phyloP scores from a whole-genome alignment of 2,797 vertebrate genomes.

The Cossypha caffra region DNA sequence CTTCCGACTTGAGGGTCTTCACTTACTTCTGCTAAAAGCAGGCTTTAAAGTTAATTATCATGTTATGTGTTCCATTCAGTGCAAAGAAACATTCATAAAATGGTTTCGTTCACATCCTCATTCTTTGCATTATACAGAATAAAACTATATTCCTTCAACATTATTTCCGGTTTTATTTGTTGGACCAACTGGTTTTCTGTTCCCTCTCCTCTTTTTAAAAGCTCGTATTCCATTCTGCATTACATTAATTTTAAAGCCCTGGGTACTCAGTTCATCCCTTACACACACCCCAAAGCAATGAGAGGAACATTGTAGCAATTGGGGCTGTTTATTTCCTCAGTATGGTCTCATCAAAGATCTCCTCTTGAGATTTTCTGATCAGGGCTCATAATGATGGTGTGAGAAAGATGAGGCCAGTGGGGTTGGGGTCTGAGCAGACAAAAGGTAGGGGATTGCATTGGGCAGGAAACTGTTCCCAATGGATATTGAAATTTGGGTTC shows the following conservation, averaged over 20 bases:
- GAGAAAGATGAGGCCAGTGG: not conserved
- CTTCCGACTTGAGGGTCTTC: not conserved
- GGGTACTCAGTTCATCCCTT: not conserved
- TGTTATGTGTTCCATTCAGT: not conserved
- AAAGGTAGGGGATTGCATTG: not conserved
- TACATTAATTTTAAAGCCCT: not conserved
- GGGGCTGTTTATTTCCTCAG: not conserved
- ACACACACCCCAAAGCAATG: not conserved
- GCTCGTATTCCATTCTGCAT: not conserved
- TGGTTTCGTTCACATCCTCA: not conserved
- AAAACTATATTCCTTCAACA: not conserved
- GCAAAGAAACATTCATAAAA: not conserved
- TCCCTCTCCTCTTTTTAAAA: not conserved
- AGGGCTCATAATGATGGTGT: not conserved
- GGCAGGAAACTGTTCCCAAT: not conserved
- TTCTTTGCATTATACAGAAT: not conserved
- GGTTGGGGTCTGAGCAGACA: not conserved
- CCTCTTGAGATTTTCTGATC: not conserved
- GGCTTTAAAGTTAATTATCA: not conserved
- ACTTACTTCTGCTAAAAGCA: not conserved
- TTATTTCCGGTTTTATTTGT: not conserved
- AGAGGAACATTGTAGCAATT: not conserved
- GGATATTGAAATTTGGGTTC: not conserved
- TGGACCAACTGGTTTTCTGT: not conserved
- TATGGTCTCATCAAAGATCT: not conserved